Base-by-base conservation (phyloP, 1,140 invertebrate species). In the Venturia canescens region DNA sequence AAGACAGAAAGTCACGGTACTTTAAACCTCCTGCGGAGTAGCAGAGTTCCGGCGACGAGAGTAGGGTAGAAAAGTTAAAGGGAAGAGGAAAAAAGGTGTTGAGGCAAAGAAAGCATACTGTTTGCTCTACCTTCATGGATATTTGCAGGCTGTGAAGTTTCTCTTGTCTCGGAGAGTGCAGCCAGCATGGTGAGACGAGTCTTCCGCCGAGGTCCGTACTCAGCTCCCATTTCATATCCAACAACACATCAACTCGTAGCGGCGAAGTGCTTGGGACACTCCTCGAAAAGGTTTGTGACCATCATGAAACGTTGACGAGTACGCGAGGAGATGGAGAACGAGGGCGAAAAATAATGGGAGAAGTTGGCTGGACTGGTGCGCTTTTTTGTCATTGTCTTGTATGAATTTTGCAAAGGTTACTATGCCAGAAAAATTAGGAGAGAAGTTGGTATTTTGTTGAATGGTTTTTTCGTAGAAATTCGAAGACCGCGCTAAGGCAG, bases 1-100 rank as follows among this genome's bases (percentile, higher is more conserved):
- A 82, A 79, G 69, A 82, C 74, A 81, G 72, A 81, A 81, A 71
- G 75, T 78, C 69, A 78, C 70, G 74, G 5, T 57, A 27, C 70
- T 78, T 70, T n/a, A 27, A 67, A 50, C 53, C 70, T 74, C 44
- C 78, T 72, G 69, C 29, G 74, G 53, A 63, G 53, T 21, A 9
- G 29, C 50, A 34, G n/a, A n/a, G 29, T n/a, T 29, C 26, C 11
- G 16, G 16, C 31, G 31, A 70, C 70, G 70, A 72, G 23, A 57
- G 18, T 6, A 76, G 53, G 50, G 34, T 1, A 72, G 70, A 34
- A 23, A 74, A 29, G 23, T 18, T 21, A 13, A 63, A 63, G n/a
- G 27, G n/a, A 23, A 38, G 38, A 15, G 38, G 31, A 18, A 76
- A 18, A 76, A 26, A 53, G 18, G n/a, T 18, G 38, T 23, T 21